Evolutionary conservation across 64 coral and sea anemone genomes (phyloP), one percentile per base, ranked within the genome.

Genomic region (Platygyra sinensis): DNA sequence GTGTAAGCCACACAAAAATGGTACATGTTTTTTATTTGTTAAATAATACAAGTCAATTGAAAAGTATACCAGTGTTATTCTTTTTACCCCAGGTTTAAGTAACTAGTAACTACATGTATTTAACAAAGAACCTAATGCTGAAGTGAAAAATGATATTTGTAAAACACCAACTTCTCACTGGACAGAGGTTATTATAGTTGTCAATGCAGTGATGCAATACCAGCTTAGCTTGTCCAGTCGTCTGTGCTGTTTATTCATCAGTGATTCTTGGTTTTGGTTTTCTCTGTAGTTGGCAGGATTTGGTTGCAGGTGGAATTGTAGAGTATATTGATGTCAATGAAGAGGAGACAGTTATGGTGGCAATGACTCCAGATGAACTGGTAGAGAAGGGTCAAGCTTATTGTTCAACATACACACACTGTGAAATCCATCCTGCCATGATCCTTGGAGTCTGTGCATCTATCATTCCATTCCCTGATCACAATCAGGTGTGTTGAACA

Each of bases 261-360:
- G 65, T 24, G 3, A 69, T 69, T 27, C 22, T 69, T 69, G 7
- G 29, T 69, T 20, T 69, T 69, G 65, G 31, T 60, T n/a, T 52
- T 17, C 10, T 64, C 69, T 30, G 18, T 57, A 98, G 96, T 42
- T 98, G 96, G 96, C 96, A 98, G 73, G 96, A 98, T 60, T 83
- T 98, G 50, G 96, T 98, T 0, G 96, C 96, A 22, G 91, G 91
- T 50, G 96, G 96, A 33, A 93, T 98, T 46, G 96, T 98, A 27
- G 96, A 98, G 39, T 98, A 98, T 80, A 98, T 98, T 80, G 96
- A 98, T 16, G 88, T 98, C 59, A 98, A 98, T 93, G 96, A 98
- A 81, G 96, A 98, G 72, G 96, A 98, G 54, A 95, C 96, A 31
- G 93, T 98, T 30, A 98, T 98, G 96, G 96, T 98, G 64, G 93